Evolutionary conservation across 1,140 invertebrate species (phyloP).

Genomic region (Uloborus diversus): DNA sequence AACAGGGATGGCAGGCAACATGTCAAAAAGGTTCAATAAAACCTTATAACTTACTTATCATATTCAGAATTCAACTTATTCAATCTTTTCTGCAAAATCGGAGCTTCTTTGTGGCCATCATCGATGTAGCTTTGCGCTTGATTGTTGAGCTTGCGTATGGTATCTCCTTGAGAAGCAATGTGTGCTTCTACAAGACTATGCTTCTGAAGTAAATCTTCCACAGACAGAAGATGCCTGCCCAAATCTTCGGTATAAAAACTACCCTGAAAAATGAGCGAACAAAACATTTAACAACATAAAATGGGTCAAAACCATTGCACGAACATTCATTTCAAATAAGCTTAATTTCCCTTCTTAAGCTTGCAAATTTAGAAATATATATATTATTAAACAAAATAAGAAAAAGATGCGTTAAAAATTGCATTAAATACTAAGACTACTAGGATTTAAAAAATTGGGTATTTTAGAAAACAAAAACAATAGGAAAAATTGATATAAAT

Average conservation of each 20-base stretch:
- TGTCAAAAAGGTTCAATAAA: too few species aligned
- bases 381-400: too few species aligned
- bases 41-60: slow-evolving; percentile 72
- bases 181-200: slow-evolving; percentile 92
- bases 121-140: slow-evolving; percentile 69
- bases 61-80: slow-evolving; percentile 77
- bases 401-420: too few species aligned
- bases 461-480: too few species aligned
- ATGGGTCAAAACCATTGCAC: too few species aligned
- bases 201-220: slow-evolving; percentile 92
- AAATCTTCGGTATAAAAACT: slow-evolving; percentile 88
- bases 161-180: slow-evolving; percentile 82
- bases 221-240: slow-evolving; percentile 85
- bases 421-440: too few species aligned
- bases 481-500: too few species aligned
- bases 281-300: background rate
- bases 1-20: too few species aligned
- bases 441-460: too few species aligned
- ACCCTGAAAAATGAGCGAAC: slow-evolving; percentile 66
- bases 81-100: slow-evolving; percentile 75
- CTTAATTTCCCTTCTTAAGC: too few species aligned
- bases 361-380: too few species aligned
- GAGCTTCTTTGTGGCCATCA: slow-evolving; percentile 67
- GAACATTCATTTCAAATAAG: too few species aligned
- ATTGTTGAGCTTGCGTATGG: slow-evolving; percentile 78